A percentile compares a stretch with the other conserved stretches of the same genome.
phyloP scores from a whole-genome alignment of 1,140 invertebrate species.

The Panonychus citri region DNA sequence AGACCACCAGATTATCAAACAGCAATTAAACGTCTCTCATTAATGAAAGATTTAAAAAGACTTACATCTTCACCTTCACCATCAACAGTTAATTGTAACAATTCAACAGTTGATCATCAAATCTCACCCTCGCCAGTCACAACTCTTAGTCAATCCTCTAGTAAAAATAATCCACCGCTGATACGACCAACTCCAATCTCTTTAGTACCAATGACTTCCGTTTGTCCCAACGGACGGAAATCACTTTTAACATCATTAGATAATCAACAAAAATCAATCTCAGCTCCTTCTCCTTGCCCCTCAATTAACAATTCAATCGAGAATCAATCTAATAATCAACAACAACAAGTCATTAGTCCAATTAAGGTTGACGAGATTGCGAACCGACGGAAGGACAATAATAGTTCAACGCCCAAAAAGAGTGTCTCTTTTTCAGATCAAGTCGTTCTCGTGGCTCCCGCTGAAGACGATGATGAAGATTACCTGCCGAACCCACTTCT shows the following conservation, averaged over 20 bases:
- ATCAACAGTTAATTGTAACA: too few relatives aligned
- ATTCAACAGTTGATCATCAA: too few relatives aligned
- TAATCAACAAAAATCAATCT: neutral
- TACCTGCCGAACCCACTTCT: slow-evolving; percentile 74
- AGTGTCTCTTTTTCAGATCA: slow-evolving; percentile 81
- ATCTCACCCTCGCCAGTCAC: too few relatives aligned
- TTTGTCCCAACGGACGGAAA: too few relatives aligned
- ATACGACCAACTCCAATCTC: too few relatives aligned
- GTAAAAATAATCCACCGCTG: too few relatives aligned
- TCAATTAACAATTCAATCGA: neutral
- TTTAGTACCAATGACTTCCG: too few relatives aligned
- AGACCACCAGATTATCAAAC: slow-evolving; percentile 18
- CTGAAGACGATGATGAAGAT: slow-evolving; percentile 57
- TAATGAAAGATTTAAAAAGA: neutral
- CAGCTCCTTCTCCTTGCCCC: neutral
- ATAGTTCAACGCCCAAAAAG: slow-evolving; percentile 47
- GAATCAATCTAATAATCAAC: neutral
- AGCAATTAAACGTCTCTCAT: slow-evolving; percentile 14
- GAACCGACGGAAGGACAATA: neutral
- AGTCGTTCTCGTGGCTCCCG: slow-evolving; percentile 67
- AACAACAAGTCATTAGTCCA: neutral
- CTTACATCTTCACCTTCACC: neutral
- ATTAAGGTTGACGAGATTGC: neutral
- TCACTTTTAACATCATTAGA: too few relatives aligned
- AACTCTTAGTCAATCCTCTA: too few relatives aligned